These are phyloP conservation scores for Alectura lathami DNA, from an alignment of 2,113 vertebrate species.

Conservation along the genomic window DNA sequence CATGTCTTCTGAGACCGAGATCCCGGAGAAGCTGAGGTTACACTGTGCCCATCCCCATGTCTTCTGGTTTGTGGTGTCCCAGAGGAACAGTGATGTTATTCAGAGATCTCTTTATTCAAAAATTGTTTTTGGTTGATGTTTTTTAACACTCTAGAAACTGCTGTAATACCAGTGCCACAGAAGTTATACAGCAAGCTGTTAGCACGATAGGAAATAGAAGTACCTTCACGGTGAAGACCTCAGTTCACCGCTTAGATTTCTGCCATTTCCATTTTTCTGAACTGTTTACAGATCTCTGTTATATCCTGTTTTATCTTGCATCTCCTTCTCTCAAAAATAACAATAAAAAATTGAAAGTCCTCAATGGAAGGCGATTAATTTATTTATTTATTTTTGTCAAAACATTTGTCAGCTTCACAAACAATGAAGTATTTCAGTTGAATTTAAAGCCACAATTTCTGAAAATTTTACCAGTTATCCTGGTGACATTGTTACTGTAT, in stretches of 20 bases:
- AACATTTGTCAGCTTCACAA: neutral
- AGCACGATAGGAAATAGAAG: neutral
- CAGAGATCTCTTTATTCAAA: neutral
- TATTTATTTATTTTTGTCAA: neutral
- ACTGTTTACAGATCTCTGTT: neutral
- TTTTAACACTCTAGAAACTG: neutral
- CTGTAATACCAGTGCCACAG: fast-evolving
- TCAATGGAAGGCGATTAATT: neutral
- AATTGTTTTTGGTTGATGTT: neutral
- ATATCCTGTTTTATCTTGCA: neutral
- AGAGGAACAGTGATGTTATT: neutral
- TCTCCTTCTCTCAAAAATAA: neutral
- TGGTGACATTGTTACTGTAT: constrained; percentile 8
- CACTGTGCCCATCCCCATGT: neutral
- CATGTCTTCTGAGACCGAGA: neutral
- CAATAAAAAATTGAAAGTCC: neutral
- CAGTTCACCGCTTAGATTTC: neutral
- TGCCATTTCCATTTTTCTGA: neutral
- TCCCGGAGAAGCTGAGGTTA: neutral
- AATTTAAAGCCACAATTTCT: neutral
- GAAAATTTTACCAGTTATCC: neutral
- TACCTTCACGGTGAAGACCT: neutral
- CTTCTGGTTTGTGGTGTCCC: neutral
- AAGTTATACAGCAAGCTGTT: neutral
- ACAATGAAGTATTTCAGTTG: neutral